Base-by-base conservation (phyloP, 1,140 invertebrate species). In the Eriosoma lanigerum region DNA sequence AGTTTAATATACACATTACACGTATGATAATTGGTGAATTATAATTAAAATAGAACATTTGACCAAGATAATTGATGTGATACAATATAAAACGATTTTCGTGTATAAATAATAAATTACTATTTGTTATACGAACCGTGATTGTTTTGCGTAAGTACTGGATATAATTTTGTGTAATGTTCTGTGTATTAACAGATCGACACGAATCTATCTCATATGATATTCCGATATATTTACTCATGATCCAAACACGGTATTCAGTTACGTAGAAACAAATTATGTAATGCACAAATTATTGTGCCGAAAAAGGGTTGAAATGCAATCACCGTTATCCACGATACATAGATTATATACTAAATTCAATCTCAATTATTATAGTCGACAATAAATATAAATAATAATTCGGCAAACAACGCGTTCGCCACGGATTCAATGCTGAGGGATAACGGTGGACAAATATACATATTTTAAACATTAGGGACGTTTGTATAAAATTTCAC, bases 261-360 rank as follows among this genome's bases (percentile, higher is more conserved):
- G 62, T 64, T n/a, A 64, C 19, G 17, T 64, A 38, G 62, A 38
- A 64, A 64, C 32, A 38, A 19, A 64, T 38, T 64, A 38, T 38
- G 8, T 3, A 38, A 62, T 62, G 60, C 60, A 62, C 29, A 62
- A 2, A n/a, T n/a, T n/a, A n/a, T n/a, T 32, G 29, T 62, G n/a
- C 29, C 26, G 4, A 29, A 38, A 38, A 38, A 21, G 32, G 32
- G 10, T 64, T 64, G n/a, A 38, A 64, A n/a, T 64, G 29, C 62
- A 19, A n/a, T 12, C 19, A 9, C 62, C 29, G 4, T 64, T n/a
- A 21, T 3, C 9, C 62, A 19, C 29, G 8, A 38, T n/a, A 38
- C 32, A 38, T 4, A 38, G 32, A 38, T 38, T 38, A 38, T 38
- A 38, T 38, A 38, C 10, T 38, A n/a, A 29, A 38, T 38, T n/a